A percentile compares a stretch with the other conserved stretches of the same genome.
These are phyloP conservation scores for Triplophysa dalaica DNA, from an alignment of 2,113 vertebrate species.

Conservation along the genomic window DNA sequence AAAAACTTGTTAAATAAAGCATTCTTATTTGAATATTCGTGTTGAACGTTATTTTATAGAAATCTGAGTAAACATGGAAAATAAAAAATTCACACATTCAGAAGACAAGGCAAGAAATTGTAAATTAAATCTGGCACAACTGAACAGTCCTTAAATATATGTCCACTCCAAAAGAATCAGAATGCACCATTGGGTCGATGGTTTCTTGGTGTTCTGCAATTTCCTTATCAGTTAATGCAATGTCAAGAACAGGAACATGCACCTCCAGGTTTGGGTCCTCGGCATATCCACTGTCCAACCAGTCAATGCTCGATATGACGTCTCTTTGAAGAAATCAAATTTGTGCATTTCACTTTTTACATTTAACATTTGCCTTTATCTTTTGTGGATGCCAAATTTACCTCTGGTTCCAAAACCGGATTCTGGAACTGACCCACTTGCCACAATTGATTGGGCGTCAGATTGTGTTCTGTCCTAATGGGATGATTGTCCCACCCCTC, in stretches of 20 bases:
- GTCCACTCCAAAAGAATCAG: not conserved
- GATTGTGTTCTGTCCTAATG: too few species aligned
- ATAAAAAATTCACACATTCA: not conserved
- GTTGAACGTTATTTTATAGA: not conserved
- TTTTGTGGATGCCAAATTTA: slow-evolving; percentile 7
- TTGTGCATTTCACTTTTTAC: not conserved
- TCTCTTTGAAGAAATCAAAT: not conserved
- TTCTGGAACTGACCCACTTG: not conserved
- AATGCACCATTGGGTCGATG: not conserved
- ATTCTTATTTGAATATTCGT: too few species aligned
- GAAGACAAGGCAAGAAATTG: not conserved
- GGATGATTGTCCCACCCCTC: not conserved
- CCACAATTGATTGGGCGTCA: too few species aligned
- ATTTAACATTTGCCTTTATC: not conserved
- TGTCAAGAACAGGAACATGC: slow-evolving; percentile 3
- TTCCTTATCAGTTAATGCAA: not conserved
- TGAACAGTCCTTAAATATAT: not conserved
- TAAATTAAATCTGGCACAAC: not conserved
- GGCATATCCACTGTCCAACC: not conserved
- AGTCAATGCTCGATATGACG: not conserved
- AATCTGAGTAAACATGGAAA: not conserved
- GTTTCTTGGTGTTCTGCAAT: not conserved
- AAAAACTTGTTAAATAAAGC: too few species aligned
- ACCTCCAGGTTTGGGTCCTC: slow-evolving; percentile 2
- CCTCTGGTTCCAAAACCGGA: slow-evolving; percentile 1